Evolutionary conservation across 2,888 invertebrate species (phyloP).

Genomic region (Cepaea hortensis): DNA sequence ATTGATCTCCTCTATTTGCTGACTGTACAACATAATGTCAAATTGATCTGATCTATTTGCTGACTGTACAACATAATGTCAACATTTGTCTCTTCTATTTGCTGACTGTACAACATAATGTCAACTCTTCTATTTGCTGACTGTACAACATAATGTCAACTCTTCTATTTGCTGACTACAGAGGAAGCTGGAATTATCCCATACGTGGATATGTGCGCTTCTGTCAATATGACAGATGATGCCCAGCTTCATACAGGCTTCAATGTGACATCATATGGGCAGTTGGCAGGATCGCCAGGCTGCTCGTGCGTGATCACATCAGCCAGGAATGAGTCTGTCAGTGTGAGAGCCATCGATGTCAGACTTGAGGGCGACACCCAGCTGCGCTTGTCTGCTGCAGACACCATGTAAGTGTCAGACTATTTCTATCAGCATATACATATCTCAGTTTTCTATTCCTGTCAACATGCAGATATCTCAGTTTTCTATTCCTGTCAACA

Average conservation of each 20-base stretch:
- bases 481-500: no score
- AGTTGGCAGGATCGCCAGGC: not conserved
- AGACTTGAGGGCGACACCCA: not conserved
- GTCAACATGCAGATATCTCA: no score
- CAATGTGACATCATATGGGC: not conserved
- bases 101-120: no score
- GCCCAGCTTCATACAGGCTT: not conserved
- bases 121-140: no score
- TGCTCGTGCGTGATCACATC: constrained; percentile 13
- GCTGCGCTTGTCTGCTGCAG: not conserved
- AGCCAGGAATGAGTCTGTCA: not conserved
- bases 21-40: no score
- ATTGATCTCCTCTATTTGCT: no score
- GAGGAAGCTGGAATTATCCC: not conserved
- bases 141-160: no score
- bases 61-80: no score
- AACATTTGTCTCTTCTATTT: no score
- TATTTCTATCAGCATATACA: not conserved
- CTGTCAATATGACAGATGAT: not conserved
- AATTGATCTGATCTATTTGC: no score
- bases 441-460: no score
- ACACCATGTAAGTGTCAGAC: not conserved
- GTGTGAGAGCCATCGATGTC: constrained; percentile 7
- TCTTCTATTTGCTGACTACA: not conserved
- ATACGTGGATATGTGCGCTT: constrained; percentile 2